Base-by-base conservation (phyloP, 2,888 invertebrate genomes). In the Leptopilina syphax region DNA sequence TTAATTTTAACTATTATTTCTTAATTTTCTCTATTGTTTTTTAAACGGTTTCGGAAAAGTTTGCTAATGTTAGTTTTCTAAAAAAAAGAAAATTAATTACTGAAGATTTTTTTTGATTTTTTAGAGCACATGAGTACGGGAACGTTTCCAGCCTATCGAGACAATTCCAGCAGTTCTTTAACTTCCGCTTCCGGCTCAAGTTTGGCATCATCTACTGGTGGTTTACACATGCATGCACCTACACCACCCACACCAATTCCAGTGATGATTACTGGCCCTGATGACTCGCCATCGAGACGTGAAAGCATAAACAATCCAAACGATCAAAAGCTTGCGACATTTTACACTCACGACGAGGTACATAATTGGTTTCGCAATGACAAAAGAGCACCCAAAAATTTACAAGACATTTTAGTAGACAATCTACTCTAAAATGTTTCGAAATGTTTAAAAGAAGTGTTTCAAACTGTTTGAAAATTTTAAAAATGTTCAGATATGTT, bases 161-260 rank as follows among this genome's bases (percentile, higher is more conserved):
- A 95, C 85, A 95, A 94, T 85, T 95, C 95, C 5, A 90, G 95
- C 77, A 95, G 94, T 85, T 95, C 95, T 67, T 93, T 95, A 76
- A 95, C 95, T 85, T 94, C 94, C 78, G 93, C 94, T 88, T 95
- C 94, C 0, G 88, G 89, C 77, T 89, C 90, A 78, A 90, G 90
- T 83, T 84, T 88, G 82, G 89, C 88, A 65, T 90, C 91, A 24
- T 90, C 90, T 50, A 87, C 86, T 44, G 89, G 90, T 63, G 90
- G 91, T 57, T 81, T 91, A 76, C 88, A 90, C 81, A 88, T 90
- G 90, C 86, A 88, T 93, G 94, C 94, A 57, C 94, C 94, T 86
- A 94, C 94, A 65, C 91, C 92, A 57, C 89, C 90, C 12, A 92
- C 91, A 79, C 93, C 93, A 57, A 92, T 93, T 83, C 92, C 93